Percentiles rank a stretch among this genome's conserved stretches.
phyloP scores from a whole-genome alignment of 1,140 invertebrate species.

The Drosophila ogumai region DNA sequence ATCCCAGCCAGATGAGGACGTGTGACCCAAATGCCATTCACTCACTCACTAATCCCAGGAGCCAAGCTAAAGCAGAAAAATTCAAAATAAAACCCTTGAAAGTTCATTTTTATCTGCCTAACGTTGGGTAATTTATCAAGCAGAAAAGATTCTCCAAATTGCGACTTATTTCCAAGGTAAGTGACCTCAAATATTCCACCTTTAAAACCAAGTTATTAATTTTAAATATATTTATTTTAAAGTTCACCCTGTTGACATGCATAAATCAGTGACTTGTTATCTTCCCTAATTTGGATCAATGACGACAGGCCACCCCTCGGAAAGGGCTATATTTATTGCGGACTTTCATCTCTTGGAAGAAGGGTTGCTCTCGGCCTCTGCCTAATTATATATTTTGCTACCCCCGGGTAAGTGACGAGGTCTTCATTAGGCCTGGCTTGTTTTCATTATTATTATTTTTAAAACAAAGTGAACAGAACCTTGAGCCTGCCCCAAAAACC shows the following conservation, averaged over 20 bases:
- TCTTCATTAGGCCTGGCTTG: constrained; percentile 25
- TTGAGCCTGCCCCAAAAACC: constrained; percentile 27
- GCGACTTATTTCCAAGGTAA: neutral
- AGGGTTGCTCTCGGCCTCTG: constrained; percentile 23
- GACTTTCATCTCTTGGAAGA: constrained; percentile 18
- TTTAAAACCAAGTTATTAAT: neutral
- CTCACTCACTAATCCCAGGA: constrained; percentile 32
- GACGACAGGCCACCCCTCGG: constrained; percentile 1
- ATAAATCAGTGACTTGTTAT: constrained; percentile 36
- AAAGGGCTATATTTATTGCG: constrained; percentile 25
- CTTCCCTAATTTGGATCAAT: constrained; percentile 23
- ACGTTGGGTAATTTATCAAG: neutral
- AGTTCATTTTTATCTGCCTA: neutral
- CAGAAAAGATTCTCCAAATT: neutral
- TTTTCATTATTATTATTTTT: constrained; percentile 31
- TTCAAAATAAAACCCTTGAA: constrained; percentile 7
- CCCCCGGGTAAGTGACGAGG: constrained; percentile 22
- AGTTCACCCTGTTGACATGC: neutral
- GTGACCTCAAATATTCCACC: neutral
- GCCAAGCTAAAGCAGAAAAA: constrained; percentile 4
- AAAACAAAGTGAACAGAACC: constrained; percentile 34
- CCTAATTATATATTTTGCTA: constrained; percentile 40
- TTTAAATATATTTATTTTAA: neutral
- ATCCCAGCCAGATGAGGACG: constrained; percentile 26
- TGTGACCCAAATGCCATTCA: constrained; percentile 51